Evolutionary conservation across 2,888 invertebrate species (phyloP), one percentile per base, ranked within the genome.

Genomic region (Zelleria hepariella): DNA sequence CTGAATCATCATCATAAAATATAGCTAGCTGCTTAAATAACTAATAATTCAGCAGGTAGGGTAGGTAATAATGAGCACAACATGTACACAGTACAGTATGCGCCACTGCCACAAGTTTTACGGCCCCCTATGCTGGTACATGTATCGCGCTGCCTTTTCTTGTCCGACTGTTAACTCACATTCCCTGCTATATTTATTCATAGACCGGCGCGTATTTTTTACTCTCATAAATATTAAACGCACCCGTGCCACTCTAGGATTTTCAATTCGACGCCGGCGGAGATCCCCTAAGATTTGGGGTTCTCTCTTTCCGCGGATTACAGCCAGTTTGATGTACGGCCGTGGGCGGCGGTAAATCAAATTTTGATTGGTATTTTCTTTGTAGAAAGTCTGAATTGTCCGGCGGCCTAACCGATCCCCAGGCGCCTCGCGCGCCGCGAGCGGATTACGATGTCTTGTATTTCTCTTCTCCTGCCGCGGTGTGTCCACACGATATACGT

Each of bases 301-400:
- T 80, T 75, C 76, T 80, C 59, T 48, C 77, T 78, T 80, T 82
- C 80, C 78, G 76, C 80, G 84, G 84, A 86, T 87, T 85, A 86
- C 78, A 80, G 78, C 70, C 85, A 83, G 56, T 58, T 59, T 62
- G 63, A 60, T 60, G 83, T 86, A 84, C 76, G 78, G 86, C 86
- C 82, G 79, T 79, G 82, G 84, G 86, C 80, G 83, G 85, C 86
- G 80, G 88, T 88, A 88, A 88, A 88, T 87, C 87, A 87, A 88
- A 88, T 88, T 87, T 87, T 86, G 87, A 88, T 88, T 88, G 88
- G 77, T 81, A 86, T 86, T 87, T 87, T 86, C 86, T 86, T 86
- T 86, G 86, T 86, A 76, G 82, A 85, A 84, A 84, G 78, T 82
- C 80, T 81, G 79, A 75, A 73, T 78, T 74, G 72, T 81, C 82